Conservation (phyloP, 2,113 vertebrate species). For the Riparia riparia region DNA sequence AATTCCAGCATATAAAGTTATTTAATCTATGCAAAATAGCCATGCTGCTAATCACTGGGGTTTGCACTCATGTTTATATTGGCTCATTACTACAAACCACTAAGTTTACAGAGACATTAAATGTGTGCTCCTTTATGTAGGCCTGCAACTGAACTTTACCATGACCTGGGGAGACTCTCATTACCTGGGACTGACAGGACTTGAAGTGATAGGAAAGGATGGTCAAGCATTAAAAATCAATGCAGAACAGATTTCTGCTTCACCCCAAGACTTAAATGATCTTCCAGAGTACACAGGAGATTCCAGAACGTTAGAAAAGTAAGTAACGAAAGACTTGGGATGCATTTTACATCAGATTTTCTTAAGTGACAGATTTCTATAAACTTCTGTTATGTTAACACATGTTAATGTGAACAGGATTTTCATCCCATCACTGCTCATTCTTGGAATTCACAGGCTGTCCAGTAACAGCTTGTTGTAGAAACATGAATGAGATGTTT, state of each 20-base stretch:
- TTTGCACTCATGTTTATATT: background rate
- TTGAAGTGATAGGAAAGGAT: conserved; percentile 90
- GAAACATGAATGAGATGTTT: conserved; percentile 55
- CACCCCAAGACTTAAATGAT: conserved; percentile 87
- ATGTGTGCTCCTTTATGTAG: conserved; percentile 60
- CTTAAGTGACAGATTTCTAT: background rate
- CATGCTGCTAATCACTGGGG: background rate
- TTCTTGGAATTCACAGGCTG: conserved; percentile 26
- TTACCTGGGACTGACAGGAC: conserved; percentile 91
- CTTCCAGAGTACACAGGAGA: conserved; percentile 86
- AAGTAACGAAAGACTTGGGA: conserved; percentile 22
- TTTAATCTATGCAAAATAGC: background rate
- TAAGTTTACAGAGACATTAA: background rate
- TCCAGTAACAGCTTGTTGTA: conserved; percentile 33
- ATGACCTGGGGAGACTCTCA: conserved; percentile 92
- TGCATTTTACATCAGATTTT: background rate
- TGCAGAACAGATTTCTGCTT: conserved; percentile 84
- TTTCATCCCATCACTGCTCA: background rate
- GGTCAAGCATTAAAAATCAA: conserved; percentile 85
- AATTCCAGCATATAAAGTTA: background rate
- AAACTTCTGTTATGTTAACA: background rate
- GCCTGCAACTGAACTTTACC: conserved; percentile 86
- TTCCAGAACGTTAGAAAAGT: conserved; percentile 91
- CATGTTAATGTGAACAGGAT: background rate
- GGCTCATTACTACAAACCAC: background rate